Percentiles rank a stretch among this genome's conserved stretches.
Conservation (phyloP, 2,797 vertebrate genomes). For the Tarsius wallacei region DNA sequence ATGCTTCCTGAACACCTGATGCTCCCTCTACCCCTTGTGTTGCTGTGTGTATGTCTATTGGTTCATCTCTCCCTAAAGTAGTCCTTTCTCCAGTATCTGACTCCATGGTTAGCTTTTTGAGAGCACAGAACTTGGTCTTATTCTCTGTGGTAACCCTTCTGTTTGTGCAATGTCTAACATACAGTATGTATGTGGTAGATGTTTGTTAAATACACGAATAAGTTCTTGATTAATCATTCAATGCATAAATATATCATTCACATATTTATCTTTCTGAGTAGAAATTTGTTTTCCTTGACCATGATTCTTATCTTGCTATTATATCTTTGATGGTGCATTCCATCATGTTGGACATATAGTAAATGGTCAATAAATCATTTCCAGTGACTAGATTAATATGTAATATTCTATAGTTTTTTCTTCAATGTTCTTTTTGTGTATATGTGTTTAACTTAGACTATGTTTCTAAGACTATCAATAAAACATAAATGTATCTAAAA, state of each 20-base stretch:
- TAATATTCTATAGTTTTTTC: background rate
- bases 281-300: background rate
- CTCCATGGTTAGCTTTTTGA: background rate
- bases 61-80: background rate
- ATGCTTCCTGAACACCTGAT: background rate
- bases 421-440: background rate
- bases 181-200: background rate
- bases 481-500: background rate
- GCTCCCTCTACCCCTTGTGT: background rate
- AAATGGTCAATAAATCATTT: background rate
- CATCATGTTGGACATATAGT: background rate
- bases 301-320: background rate
- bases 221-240: background rate
- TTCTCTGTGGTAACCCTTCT: background rate
- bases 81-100: background rate
- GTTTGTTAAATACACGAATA: background rate
- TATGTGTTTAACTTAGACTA: background rate
- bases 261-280: background rate
- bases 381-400: background rate
- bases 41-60: background rate
- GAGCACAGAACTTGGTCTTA: background rate
- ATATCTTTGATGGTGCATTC: background rate
- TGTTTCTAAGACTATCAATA: background rate
- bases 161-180: background rate
- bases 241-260: background rate